phyloP scores from a whole-genome alignment of 2,113 vertebrate species.

The Larimichthys polyactis region DNA sequence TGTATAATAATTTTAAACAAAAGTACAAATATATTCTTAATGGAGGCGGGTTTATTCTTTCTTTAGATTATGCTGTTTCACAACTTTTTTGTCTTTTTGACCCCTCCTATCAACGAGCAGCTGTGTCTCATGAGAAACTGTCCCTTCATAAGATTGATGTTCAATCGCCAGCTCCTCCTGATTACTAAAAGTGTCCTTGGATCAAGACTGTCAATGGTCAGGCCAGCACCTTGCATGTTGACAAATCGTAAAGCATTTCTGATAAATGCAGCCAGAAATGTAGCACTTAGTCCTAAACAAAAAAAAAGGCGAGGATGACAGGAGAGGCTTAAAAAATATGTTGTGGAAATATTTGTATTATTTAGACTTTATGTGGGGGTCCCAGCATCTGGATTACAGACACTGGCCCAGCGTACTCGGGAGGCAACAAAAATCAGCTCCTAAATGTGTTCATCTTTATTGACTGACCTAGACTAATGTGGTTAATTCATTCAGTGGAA shows the following conservation, averaged over 20 bases:
- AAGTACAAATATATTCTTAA: background rate
- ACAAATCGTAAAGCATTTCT: no score
- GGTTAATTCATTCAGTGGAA: conserved; percentile 49
- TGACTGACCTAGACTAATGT: conserved; percentile 37
- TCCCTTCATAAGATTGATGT: no score
- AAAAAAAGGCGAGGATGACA: no score
- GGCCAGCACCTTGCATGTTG: no score
- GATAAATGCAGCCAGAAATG: no score
- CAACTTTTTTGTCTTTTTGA: background rate
- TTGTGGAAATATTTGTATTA: no score
- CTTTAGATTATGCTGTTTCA: background rate
- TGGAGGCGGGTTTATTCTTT: background rate
- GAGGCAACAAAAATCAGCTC: background rate
- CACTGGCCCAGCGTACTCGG: background rate
- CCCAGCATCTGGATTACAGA: background rate
- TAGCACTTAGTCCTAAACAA: no score
- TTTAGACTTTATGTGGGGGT: no score
- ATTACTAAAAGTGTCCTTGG: background rate
- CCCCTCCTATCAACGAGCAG: no score
- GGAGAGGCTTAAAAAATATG: no score
- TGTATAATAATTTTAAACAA: background rate
- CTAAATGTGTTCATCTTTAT: conserved; percentile 35
- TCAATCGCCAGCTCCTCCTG: no score
- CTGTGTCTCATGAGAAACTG: no score
- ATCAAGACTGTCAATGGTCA: background rate